Evolutionary conservation across 2,797 vertebrate genomes (phyloP).

Genomic region (Eospalax fontanierii): DNA sequence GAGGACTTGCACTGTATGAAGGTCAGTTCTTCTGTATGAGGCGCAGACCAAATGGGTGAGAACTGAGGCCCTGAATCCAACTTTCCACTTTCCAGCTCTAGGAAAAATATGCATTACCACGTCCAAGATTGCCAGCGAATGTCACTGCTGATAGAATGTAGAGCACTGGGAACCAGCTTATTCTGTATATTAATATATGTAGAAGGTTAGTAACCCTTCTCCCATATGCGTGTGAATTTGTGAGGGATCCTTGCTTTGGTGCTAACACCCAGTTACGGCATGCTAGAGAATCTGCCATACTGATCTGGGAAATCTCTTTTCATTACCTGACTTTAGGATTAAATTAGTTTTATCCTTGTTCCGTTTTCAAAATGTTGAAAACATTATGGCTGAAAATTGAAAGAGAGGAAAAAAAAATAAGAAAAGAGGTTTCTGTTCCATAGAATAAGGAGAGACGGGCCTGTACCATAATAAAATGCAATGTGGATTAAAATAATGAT

Average conservation of each 20-base stretch:
- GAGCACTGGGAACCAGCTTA: not conserved
- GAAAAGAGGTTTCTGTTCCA: not conserved
- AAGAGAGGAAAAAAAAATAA: not conserved
- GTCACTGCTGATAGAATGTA: not conserved
- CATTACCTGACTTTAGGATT: constrained; percentile 35
- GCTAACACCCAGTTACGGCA: not conserved
- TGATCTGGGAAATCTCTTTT: constrained; percentile 7
- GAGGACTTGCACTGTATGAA: not conserved
- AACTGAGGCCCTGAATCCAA: not conserved
- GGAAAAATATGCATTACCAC: not conserved
- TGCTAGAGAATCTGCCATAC: constrained; percentile 1
- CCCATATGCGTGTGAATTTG: not conserved
- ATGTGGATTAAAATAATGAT: not conserved
- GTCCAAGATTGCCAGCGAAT: not conserved
- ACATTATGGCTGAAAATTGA: not conserved
- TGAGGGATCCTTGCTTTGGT: not conserved
- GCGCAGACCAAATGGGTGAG: not conserved
- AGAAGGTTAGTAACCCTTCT: not conserved
- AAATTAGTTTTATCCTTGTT: constrained; percentile 7
- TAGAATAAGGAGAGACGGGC: not conserved
- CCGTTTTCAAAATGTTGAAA: constrained; percentile 30
- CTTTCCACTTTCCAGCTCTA: not conserved
- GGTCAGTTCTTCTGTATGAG: not conserved
- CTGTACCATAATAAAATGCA: not conserved
- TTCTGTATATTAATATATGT: not conserved